Evolutionary conservation across 1,140 invertebrate species (phyloP).

Genomic region (Epicauta chinensis): DNA sequence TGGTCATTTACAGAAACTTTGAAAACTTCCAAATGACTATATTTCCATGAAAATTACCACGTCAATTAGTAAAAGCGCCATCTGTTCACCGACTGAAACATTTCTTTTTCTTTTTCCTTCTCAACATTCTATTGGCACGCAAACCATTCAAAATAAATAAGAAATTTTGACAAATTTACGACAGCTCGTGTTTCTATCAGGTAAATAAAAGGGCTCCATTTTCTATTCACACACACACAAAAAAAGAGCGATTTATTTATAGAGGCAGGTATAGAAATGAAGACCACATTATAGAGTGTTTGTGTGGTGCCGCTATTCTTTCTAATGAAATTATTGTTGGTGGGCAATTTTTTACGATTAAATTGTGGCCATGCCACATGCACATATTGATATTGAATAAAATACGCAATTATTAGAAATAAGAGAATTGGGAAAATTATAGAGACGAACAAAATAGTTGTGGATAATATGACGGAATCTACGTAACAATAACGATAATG

Average conservation of each 20-base stretch:
- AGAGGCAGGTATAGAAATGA: no score
- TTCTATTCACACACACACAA: no score
- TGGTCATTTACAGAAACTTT: no score
- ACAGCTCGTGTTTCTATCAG: slow-evolving; percentile 4
- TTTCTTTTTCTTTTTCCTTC: not conserved
- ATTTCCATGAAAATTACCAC: no score
- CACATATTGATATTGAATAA: not conserved
- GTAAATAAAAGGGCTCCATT: slow-evolving; percentile 3
- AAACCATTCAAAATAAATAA: slow-evolving; percentile 8
- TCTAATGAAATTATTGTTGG: slow-evolving; percentile 8
- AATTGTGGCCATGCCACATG: slow-evolving; percentile 3
- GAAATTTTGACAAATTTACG: slow-evolving; percentile 12
- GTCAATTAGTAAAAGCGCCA: not conserved
- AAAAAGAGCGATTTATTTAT: no score
- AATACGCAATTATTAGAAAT: no score
- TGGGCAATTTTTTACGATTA: slow-evolving; percentile 6
- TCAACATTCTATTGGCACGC: not conserved
- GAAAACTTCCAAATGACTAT: no score
- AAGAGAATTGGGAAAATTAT: no score
- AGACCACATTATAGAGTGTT: no score
- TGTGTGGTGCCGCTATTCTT: not conserved
- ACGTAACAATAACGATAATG: no score
- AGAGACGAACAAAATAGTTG: no score
- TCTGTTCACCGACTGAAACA: slow-evolving; percentile 6
- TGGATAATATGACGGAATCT: no score